Evolutionary conservation across 2,888 invertebrate genomes (phyloP), one percentile per base, ranked within the genome.

Genomic region (Belgica antarctica): DNA sequence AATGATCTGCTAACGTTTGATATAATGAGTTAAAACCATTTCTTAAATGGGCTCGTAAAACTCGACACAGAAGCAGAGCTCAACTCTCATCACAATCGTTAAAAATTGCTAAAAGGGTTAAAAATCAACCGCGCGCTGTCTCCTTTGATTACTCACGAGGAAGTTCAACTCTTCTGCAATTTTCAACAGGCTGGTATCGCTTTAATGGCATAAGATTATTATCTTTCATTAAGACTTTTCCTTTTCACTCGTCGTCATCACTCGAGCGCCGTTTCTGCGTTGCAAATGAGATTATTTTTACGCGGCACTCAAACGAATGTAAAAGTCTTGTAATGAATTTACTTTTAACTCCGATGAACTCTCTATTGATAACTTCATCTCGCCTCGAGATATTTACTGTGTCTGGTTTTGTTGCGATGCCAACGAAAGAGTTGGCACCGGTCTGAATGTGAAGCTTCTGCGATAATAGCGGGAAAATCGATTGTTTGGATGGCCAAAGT

Each of bases 71-170:
- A 52, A 52, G 22, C 52, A 52, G 52, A 52, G 52, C 52, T 8
- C 52, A n/a, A 22, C 22, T 17, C 22, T 52, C 52, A 52, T 52
- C 52, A 52, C 52, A 52, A 12, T 17, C 2, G 5, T n/a, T n/a
- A 52, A 15, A 25, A 52, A 27, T 59, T n/a, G 25, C 25, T 24
- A 59, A 59, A 59, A 59, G 59, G 59, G 59, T 59, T 59, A 59
- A 59, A 59, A 59, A 59, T 59, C 59, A 59, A 59, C 59, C 52
- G 52, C 52, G 52, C 52, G 17, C 22, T 63, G 22, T 24, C 36
- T 63, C 41, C 47, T 65, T 65, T 65, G 65, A 65, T 65, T 65
- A 65, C 27, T 65, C 65, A 65, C 41, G 65, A 65, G 65, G 41
- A 46, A 65, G 46, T 46, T 62, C 8, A 27, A 5, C 25, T 57